These are phyloP conservation scores for Herpailurus yagouaroundi DNA, from an alignment of 2,113 vertebrate genomes.

Conservation along the genomic window DNA sequence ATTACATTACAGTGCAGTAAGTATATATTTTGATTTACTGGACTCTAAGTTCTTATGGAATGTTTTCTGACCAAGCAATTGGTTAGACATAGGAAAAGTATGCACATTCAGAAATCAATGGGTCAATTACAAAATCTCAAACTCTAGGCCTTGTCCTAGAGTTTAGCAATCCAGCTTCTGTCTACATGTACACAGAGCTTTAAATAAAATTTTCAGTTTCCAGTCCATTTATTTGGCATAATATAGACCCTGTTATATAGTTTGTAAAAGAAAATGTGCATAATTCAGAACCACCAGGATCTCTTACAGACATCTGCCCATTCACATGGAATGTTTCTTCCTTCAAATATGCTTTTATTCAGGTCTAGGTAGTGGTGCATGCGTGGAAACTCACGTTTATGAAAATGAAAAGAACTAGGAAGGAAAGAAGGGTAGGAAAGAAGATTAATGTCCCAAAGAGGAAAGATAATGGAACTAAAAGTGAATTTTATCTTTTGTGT, in stretches of 20 bases:
- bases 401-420: background rate
- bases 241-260: background rate
- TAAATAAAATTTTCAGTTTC: background rate
- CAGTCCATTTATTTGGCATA: background rate
- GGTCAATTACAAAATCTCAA: background rate
- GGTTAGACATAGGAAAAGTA: background rate
- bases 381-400: background rate
- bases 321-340: background rate
- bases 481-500: background rate
- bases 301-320: background rate
- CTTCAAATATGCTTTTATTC: background rate
- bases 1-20: background rate
- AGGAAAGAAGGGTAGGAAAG: background rate
- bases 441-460: background rate
- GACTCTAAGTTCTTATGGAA: background rate
- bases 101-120: background rate
- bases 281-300: background rate
- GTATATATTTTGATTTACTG: slow-evolving; percentile 12
- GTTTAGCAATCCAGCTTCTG: background rate
- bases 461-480: background rate
- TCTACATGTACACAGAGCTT: background rate
- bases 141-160: background rate
- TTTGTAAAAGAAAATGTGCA: background rate
- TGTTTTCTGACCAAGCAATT: slow-evolving; percentile 24
- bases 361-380: background rate